A percentile compares a stretch with the other conserved stretches of the same genome.
Conservation (phyloP, 2,888 invertebrate species). For the Athalia rosae region DNA sequence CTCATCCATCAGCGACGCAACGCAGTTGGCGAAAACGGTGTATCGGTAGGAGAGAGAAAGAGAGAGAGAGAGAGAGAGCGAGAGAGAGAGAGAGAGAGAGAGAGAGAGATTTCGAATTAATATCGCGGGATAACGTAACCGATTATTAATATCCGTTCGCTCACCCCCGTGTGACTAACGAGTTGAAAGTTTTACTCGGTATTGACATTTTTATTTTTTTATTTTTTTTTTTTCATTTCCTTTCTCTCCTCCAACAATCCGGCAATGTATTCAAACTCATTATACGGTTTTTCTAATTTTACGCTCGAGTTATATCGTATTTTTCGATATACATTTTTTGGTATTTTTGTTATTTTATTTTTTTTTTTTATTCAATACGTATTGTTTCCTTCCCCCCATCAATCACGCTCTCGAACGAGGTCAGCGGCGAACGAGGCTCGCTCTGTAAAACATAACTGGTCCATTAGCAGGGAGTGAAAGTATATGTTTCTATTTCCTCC, state of each 20-base stretch:
- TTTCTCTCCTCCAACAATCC: too few relatives aligned
- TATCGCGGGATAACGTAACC: constrained; percentile 2
- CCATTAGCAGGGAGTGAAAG: constrained; percentile 35
- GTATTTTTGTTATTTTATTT: too few relatives aligned
- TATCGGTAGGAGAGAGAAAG: not conserved
- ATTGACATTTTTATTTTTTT: too few relatives aligned
- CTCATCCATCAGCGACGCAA: not conserved
- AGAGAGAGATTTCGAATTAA: constrained; percentile 9
- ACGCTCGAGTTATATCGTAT: too few relatives aligned
- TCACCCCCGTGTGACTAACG: too few relatives aligned
- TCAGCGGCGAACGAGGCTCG: constrained; percentile 25
- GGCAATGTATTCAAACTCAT: too few relatives aligned
- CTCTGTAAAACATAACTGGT: constrained; percentile 37
- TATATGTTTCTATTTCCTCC: constrained; percentile 29
- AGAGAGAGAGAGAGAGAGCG: not conserved
- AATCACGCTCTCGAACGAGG: constrained; percentile 20
- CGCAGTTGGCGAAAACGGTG: not conserved
- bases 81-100: not conserved
- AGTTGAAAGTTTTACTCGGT: too few relatives aligned
- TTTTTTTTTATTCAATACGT: not conserved
- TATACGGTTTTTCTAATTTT: too few relatives aligned
- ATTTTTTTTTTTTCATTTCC: too few relatives aligned
- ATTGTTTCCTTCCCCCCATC: not conserved
- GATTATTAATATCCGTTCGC: not conserved
- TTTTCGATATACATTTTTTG: too few relatives aligned